Conservation (phyloP, 2,113 vertebrate species). For the Bucco capensis region DNA sequence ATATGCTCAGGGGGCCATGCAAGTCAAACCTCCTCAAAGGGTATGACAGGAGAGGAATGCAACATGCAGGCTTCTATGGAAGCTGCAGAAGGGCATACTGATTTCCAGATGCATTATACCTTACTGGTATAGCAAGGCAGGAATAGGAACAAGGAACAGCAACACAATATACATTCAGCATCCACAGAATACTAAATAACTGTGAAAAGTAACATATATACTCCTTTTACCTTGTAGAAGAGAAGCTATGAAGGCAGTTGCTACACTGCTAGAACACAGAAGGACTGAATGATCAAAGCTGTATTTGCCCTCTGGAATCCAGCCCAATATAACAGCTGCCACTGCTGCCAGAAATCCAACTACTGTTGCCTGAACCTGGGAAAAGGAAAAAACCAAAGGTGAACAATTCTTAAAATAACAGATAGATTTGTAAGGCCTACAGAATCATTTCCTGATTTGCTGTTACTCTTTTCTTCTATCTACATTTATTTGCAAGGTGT, state of each 20-base stretch:
- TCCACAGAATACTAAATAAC: not conserved
- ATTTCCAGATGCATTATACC: not conserved
- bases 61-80: not conserved
- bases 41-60: not conserved
- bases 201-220: not conserved
- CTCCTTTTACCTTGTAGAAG: slow-evolving; percentile 85
- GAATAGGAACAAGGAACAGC: not conserved
- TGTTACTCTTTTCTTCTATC: not conserved
- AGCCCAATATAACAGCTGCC: slow-evolving; percentile 88
- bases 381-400: no score
- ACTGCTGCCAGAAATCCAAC: slow-evolving; percentile 95
- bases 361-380: slow-evolving; percentile 93
- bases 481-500: not conserved
- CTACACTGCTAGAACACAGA: slow-evolving; percentile 93
- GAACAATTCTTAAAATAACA: not conserved
- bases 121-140: not conserved
- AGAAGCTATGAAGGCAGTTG: slow-evolving; percentile 95
- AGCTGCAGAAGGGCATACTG: not conserved
- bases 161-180: not conserved
- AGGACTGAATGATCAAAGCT: slow-evolving; percentile 88
- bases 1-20: not conserved
- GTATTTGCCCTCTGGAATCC: slow-evolving; percentile 96
- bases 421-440: not conserved
- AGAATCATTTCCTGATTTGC: not conserved
- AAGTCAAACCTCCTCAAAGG: not conserved